phyloP scores from a whole-genome alignment of 1,140 invertebrate genomes.

The Heliconius hermathena region DNA sequence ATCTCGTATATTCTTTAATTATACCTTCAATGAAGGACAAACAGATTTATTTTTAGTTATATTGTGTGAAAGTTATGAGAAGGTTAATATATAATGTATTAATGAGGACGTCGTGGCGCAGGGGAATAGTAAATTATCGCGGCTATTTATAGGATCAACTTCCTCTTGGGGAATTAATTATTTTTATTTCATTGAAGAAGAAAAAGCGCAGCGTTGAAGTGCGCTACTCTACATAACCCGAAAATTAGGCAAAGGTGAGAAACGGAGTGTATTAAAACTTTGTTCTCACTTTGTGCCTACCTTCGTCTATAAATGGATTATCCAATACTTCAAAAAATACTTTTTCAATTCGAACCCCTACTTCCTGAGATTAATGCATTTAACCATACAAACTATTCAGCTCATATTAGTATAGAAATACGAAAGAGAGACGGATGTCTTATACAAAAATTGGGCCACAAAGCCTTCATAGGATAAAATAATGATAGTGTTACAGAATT shows the following conservation, averaged over 20 bases:
- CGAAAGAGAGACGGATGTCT: background rate
- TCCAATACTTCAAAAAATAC: too few species aligned
- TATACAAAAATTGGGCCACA: background rate
- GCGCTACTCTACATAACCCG: too few species aligned
- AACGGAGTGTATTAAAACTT: too few species aligned
- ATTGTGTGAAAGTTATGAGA: background rate
- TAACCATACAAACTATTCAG: background rate
- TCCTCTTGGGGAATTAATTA: background rate
- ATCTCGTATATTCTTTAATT: background rate
- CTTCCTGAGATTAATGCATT: too few species aligned
- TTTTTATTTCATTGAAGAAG: background rate
- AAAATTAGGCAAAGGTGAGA: too few species aligned
- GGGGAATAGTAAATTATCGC: background rate
- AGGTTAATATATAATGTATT: background rate
- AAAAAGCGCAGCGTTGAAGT: too few species aligned
- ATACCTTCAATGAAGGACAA: conserved; percentile 5
- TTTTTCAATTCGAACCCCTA: too few species aligned
- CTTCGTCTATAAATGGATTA: too few species aligned
- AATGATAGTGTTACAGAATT: background rate
- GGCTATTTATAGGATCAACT: too few species aligned
- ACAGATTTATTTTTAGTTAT: background rate
- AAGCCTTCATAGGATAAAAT: background rate
- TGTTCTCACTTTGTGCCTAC: too few species aligned
- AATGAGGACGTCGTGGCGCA: background rate
- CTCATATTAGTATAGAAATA: background rate